Conservation (phyloP, 2,888 invertebrate species). For the Aspidapion aeneum region DNA sequence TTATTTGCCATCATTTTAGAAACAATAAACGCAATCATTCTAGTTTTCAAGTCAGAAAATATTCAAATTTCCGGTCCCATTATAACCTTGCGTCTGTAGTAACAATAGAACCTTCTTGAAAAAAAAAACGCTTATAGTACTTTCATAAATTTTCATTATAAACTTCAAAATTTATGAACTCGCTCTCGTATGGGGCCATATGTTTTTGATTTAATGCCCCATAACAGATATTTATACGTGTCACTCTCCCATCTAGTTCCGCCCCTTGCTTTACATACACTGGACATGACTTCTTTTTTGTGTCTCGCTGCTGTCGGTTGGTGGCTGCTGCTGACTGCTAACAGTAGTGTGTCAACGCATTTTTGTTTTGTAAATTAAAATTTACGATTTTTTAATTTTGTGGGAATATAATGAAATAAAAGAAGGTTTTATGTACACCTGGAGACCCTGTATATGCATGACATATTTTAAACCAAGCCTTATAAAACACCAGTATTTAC, state of each 20-base stretch:
- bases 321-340: too few relatives aligned
- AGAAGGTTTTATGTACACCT: too few relatives aligned
- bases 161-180: constrained; percentile 36
- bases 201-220: constrained; percentile 37
- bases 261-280: not conserved
- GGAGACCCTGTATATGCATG: too few relatives aligned
- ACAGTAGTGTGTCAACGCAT: not conserved
- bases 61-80: not conserved
- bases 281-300: not conserved
- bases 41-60: not conserved
- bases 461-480: too few relatives aligned
- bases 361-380: not conserved
- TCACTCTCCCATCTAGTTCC: constrained; percentile 24
- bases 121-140: constrained; percentile 31
- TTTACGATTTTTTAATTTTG: not conserved
- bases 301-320: not conserved
- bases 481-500: too few relatives aligned
- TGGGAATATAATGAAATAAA: too few relatives aligned
- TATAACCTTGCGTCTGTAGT: not conserved
- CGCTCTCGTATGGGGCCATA: constrained; percentile 35
- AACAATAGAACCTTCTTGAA: constrained; percentile 14
- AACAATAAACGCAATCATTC: too few relatives aligned
- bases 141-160: constrained; percentile 40
- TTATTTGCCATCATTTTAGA: too few relatives aligned
- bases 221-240: constrained; percentile 28